Evolutionary conservation across 2,888 invertebrate species (phyloP).

Genomic region (Andrena camellia): DNA sequence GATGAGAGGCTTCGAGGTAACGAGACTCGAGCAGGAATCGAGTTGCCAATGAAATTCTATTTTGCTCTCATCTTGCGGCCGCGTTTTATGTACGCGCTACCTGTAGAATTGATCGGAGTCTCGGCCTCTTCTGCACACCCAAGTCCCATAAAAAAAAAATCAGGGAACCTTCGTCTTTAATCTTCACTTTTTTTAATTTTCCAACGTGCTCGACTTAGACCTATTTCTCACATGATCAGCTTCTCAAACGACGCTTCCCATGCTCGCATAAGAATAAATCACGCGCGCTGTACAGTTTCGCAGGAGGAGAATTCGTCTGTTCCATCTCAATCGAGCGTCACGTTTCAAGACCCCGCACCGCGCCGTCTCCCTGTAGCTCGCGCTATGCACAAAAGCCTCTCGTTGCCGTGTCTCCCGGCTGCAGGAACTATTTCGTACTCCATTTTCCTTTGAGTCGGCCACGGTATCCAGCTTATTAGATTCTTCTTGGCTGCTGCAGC

Average conservation of each 20-base stretch:
- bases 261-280: background rate
- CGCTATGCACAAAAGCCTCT: conserved; percentile 20
- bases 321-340: conserved; percentile 19
- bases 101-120: conserved; percentile 17
- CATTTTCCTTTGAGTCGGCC: conserved; percentile 56
- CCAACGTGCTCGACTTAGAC: background rate
- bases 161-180: background rate
- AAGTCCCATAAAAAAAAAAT: background rate
- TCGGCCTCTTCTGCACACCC: background rate
- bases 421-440: conserved; percentile 48
- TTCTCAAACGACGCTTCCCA: conserved; percentile 15
- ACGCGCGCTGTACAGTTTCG: conserved; percentile 1
- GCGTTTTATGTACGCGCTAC: conserved; percentile 37
- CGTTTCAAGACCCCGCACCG: conserved; percentile 28
- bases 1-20: conserved; percentile 73
- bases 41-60: conserved; percentile 71
- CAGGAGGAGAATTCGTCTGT: conserved; percentile 16
- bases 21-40: conserved; percentile 66
- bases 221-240: background rate
- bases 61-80: conserved; percentile 36
- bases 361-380: background rate
- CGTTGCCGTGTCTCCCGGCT: conserved; percentile 24
- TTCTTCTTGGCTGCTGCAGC: conserved; percentile 38
- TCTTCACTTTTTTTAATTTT: background rate
- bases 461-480: conserved; percentile 69